phyloP scores from a whole-genome alignment of 1,140 invertebrate genomes.

The Tetramorium alpestre region DNA sequence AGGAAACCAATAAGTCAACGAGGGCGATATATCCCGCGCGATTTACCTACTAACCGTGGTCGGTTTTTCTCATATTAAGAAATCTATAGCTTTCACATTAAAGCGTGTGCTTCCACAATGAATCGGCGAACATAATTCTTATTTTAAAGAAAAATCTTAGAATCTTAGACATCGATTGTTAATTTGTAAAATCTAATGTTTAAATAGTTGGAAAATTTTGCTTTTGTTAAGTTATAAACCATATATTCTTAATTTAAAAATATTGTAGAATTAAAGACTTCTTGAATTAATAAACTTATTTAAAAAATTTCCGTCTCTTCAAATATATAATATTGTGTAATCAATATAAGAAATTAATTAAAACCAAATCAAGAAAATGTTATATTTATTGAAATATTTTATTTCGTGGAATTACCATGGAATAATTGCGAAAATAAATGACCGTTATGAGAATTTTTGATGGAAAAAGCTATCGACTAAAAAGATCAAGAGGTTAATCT shows the following conservation, averaged over 20 bases:
- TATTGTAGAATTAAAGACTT: neutral
- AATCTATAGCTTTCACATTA: conserved; percentile 7
- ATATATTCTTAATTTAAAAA: neutral
- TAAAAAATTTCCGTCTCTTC: neutral
- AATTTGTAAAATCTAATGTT: neutral
- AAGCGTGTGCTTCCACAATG: neutral
- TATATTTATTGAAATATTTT: neutral
- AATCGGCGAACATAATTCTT: neutral
- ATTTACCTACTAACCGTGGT: conserved; percentile 25
- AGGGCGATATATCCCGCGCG: conserved; percentile 42
- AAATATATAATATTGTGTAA: too few relatives aligned
- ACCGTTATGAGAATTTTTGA: conserved; percentile 40
- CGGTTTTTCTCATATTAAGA: conserved; percentile 15
- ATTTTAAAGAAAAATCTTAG: neutral
- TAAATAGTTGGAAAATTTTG: neutral
- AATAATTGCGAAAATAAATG: neutral
- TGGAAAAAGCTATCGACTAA: conserved; percentile 55
- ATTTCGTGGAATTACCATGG: neutral
- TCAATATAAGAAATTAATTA: neutral
- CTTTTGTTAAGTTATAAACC: neutral
- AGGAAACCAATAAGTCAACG: conserved; percentile 72
- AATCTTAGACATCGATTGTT: neutral
- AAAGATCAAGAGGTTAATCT: conserved; percentile 64
- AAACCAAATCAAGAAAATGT: neutral
- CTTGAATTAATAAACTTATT: neutral